phyloP scores from a whole-genome alignment of 2,888 invertebrate genomes.

The Shargacucullia verbasci region DNA sequence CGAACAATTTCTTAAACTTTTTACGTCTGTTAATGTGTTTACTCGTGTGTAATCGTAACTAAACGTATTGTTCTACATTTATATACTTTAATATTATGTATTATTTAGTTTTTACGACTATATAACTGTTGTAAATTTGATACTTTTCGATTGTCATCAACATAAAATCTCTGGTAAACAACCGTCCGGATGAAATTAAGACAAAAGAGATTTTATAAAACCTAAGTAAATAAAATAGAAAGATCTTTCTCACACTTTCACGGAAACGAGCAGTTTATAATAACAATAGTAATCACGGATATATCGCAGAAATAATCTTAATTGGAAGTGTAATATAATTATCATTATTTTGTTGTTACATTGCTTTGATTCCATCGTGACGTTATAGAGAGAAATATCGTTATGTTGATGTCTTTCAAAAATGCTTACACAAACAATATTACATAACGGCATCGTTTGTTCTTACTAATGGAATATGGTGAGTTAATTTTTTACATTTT shows the following conservation, averaged over 20 bases:
- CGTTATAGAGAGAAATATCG: not conserved
- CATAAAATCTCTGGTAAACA: not conserved
- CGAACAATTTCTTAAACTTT: slow-evolving; percentile 73
- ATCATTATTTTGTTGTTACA: no score
- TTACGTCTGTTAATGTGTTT: slow-evolving; percentile 64
- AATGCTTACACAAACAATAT: slow-evolving; percentile 21
- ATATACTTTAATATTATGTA: slow-evolving; percentile 55
- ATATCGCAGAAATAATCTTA: no score
- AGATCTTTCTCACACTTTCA: slow-evolving; percentile 4
- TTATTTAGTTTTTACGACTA: slow-evolving; percentile 50
- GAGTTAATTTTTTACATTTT: slow-evolving; percentile 44
- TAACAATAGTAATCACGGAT: no score
- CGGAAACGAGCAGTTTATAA: not conserved
- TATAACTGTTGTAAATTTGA: slow-evolving; percentile 45
- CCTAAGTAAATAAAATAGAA: no score
- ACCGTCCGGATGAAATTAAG: no score
- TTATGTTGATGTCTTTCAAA: slow-evolving; percentile 29
- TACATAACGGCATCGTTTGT: slow-evolving; percentile 14
- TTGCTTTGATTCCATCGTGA: not conserved
- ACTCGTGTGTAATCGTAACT: slow-evolving; percentile 63
- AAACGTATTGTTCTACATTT: slow-evolving; percentile 61
- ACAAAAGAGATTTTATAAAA: no score
- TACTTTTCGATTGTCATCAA: slow-evolving; percentile 36
- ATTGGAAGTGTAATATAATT: no score
- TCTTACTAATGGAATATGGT: slow-evolving; percentile 17